phyloP scores from a whole-genome alignment of 2,888 invertebrate species.

The Neria commutata region DNA sequence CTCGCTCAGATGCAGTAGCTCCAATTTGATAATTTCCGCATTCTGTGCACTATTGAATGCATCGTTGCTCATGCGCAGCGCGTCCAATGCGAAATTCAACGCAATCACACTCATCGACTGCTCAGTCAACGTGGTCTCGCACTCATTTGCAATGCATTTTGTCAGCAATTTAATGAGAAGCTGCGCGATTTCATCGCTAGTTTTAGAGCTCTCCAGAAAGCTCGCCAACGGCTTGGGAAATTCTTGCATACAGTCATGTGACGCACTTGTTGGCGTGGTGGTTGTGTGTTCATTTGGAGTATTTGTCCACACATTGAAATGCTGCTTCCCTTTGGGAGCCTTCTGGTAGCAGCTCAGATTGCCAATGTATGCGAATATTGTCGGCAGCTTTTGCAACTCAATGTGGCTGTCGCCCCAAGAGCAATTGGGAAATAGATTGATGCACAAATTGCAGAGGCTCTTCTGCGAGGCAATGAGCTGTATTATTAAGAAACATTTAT shows the following conservation, averaged over 20 bases:
- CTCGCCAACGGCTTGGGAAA: conserved; percentile 27
- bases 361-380: conserved; percentile 45
- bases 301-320: neutral
- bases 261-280: neutral
- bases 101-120: conserved; percentile 50
- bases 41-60: conserved; percentile 37
- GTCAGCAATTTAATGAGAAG: conserved; percentile 53
- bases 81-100: conserved; percentile 55
- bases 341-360: conserved; percentile 46
- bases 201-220: conserved; percentile 39
- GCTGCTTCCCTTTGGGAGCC: conserved; percentile 19
- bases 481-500: too few relatives aligned
- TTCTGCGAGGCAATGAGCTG: conserved; percentile 58
- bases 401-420: conserved; percentile 49
- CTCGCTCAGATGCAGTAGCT: conserved; percentile 50
- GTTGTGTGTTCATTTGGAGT: neutral
- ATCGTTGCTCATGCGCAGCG: conserved; percentile 38
- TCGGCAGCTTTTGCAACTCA: conserved; percentile 34
- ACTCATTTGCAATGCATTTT: conserved; percentile 53
- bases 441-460: conserved; percentile 55
- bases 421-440: conserved; percentile 60
- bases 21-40: conserved; percentile 50
- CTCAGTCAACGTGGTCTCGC: conserved; percentile 42
- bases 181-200: conserved; percentile 56
- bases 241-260: neutral